Base-by-base conservation (phyloP, 2,888 invertebrate species). In the Dynastes grantii region DNA sequence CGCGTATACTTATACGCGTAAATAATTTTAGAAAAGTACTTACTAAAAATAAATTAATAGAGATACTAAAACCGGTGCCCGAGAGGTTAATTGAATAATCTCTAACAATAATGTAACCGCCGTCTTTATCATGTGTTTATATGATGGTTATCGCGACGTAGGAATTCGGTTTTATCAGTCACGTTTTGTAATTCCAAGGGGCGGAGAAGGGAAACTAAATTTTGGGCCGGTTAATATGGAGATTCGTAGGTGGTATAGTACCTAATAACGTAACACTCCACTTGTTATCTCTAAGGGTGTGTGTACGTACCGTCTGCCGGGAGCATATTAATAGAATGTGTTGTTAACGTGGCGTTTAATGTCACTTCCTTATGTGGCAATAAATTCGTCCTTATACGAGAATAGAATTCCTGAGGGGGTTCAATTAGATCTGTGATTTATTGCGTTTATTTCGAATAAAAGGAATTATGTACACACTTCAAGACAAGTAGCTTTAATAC, bases 71-170 rank as follows among this genome's bases (percentile, higher is more conserved):
- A 73, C 53, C 40, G 55, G 11, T 4, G 8, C 2, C 11, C 45
- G 11, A 45, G 29, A 73, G 16, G 55, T 58, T 58, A 73, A 73
- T 73, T 73, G 58, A 55, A 37, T 37, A 70, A 73, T 58, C 58
- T 68, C 27, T 32, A 73, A 73, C 73, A 73, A 73, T 40, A 73
- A 73, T 37, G 40, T 27, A 58, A 58, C 58, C 16, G 73, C 58
- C 73, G 37, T 22, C 58, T 73, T 53, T 73, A 73, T 58, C 58
- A 22, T 73, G 73, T 73, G 73, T 73, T 58, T 73, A 73, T 73
- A 53, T 40, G 73, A 73, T 73, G 37, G 40, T 73, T 73, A 73
- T 73, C 73, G 5, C 58, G 40, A 37, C 37, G 55, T 45, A 58
- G 73, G 73, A 58, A 73, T 73, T 40, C 73, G 58, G 58, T 73